Base-by-base conservation (phyloP, 2,888 invertebrate genomes). In the Zele albiditarsus region DNA sequence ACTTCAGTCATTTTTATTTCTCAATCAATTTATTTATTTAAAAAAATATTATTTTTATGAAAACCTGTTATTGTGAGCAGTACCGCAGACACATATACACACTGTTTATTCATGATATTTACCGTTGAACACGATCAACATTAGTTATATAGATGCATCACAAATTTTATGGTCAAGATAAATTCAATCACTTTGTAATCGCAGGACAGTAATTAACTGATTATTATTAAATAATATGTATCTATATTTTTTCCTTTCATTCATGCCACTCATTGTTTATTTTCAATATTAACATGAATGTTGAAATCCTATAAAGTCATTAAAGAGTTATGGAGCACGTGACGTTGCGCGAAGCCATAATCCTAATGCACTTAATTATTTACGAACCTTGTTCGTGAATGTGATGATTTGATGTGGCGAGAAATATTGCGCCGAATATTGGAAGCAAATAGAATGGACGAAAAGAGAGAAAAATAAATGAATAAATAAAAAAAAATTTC, bases 1-100 rank as follows among this genome's bases (percentile, higher is more conserved):
- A 80, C 63, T 77, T 78, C 23, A 10, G 10, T 58, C 57, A 23
- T 57, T 23, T 20, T 20, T n/a, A 69, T 16, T 23, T 25, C 27
- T 31, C 28, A 28, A 25, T 62, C n/a, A 62, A 28, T 31, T 16
- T 42, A 12, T 12, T 42, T 10, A 42, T 42, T 12, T 0, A 14
- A 42, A 42, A 42, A 42, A 8, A 31, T 6, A 42, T 12, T 10
- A 10, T 0, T 12, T 42, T 10, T 14, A 42, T 14, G 42, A 42
- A 5, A 42, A 42, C 42, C 42, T 42, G 42, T 42, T 42, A 42
- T 12, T 42, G 31, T 31, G 5, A 31, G 31, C 31, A 31, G 31
- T 31, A 38, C 12, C 8, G 2, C 12, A 12, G 12, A 8, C 38
- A 8, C 12, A 12, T 38, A 38, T 38, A 38, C 2, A 38, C 12